These are phyloP conservation scores for Apaloderma vittatum DNA, from an alignment of 2,113 vertebrate species.

Conservation along the genomic window DNA sequence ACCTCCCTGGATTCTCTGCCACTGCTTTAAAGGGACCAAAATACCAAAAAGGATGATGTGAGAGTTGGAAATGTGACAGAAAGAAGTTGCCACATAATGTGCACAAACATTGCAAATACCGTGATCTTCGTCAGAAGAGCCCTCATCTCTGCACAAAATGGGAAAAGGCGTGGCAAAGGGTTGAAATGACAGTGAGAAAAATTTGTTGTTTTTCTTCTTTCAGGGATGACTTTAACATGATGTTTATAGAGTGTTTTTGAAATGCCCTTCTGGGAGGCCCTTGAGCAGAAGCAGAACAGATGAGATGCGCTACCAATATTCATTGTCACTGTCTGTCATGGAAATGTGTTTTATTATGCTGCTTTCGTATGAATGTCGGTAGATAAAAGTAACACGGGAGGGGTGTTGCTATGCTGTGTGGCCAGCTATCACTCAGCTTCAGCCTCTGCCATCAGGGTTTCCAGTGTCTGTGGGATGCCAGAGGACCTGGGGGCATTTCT, in stretches of 20 bases:
- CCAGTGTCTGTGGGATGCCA: neutral
- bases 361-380: slow-evolving; percentile 48
- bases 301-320: slow-evolving; percentile 11
- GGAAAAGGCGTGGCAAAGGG: neutral
- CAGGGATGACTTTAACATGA: slow-evolving; percentile 15
- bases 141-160: neutral
- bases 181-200: neutral
- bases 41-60: neutral
- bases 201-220: slow-evolving; percentile 11
- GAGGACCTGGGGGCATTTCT: neutral
- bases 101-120: neutral
- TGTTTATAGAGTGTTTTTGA: neutral
- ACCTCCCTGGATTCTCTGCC: neutral
- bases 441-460: slow-evolving; percentile 19
- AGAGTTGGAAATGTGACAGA: neutral
- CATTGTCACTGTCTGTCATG: slow-evolving; percentile 53
- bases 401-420: slow-evolving; percentile 53
- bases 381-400: slow-evolving; percentile 52
- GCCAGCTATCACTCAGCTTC: slow-evolving; percentile 26
- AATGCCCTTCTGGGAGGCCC: slow-evolving; percentile 41
- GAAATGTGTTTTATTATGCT: slow-evolving; percentile 67
- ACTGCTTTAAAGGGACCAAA: slow-evolving; percentile 11
- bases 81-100: neutral
- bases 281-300: slow-evolving; percentile 60
- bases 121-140: neutral